Evolutionary conservation across 2,113 vertebrate genomes (phyloP).

Genomic region (Ptychochromis oligacanthus): DNA sequence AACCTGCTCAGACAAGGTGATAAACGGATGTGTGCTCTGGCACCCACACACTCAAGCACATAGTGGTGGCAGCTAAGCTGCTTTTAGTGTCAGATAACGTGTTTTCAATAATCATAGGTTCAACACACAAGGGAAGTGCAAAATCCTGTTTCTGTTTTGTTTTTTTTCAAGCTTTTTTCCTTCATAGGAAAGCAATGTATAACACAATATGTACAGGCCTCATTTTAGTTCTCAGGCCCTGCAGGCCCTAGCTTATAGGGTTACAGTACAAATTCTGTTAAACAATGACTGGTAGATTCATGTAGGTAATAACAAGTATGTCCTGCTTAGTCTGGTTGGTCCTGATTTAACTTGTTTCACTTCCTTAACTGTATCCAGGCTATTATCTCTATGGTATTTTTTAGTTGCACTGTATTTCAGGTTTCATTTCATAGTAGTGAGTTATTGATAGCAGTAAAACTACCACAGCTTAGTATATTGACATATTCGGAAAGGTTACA

Average conservation of each 20-base stretch:
- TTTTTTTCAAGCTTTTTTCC: neutral
- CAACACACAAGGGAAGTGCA: neutral
- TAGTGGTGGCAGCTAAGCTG: constrained; percentile 6
- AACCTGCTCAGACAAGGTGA: constrained; percentile 97
- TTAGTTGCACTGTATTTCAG: neutral
- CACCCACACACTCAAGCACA: neutral
- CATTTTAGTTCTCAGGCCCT: neutral
- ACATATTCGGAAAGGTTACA: neutral
- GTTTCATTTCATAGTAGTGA: neutral
- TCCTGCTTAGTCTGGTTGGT: neutral
- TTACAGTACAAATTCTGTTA: neutral
- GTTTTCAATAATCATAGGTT: constrained; percentile 19
- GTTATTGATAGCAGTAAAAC: neutral
- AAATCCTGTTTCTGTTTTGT: neutral
- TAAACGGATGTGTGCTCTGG: constrained; percentile 30
- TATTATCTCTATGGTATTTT: neutral
- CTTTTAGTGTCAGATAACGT: neutral
- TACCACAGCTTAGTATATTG: neutral
- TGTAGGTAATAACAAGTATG: neutral
- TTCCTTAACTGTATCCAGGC: neutral
- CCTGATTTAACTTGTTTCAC: neutral
- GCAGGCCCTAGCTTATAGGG: too few species aligned
- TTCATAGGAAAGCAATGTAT: neutral
- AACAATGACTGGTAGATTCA: neutral
- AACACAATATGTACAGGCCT: neutral